These are phyloP conservation scores for Xestia xanthographa DNA, from an alignment of 2,888 invertebrate genomes.

Conservation along the genomic window DNA sequence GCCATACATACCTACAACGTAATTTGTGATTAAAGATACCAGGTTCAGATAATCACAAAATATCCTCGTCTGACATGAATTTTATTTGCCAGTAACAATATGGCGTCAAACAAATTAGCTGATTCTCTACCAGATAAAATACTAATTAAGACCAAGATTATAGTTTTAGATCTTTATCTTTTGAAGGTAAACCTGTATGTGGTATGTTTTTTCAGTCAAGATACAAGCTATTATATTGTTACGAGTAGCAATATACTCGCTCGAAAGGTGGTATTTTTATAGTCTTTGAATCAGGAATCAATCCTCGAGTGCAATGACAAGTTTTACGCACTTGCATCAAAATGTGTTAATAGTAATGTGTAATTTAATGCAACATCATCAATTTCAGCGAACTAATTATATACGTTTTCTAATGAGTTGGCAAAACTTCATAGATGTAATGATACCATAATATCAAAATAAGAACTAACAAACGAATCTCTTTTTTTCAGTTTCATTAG, in stretches of 20 bases:
- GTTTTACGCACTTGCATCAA: not conserved
- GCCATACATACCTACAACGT: conserved; percentile 5
- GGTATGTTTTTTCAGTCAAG: not conserved
- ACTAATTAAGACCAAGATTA: conserved; percentile 55
- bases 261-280: not conserved
- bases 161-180: conserved; percentile 49
- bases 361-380: not conserved
- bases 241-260: not conserved
- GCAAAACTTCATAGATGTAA: not conserved
- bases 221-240: not conserved
- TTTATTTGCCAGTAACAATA: conserved; percentile 18
- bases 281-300: not conserved
- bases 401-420: not conserved
- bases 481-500: not conserved
- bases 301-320: not conserved
- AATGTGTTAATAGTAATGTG: not conserved
- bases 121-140: conserved; percentile 55
- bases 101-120: conserved; percentile 49
- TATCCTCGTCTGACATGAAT: conserved; percentile 31
- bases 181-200: conserved; percentile 42
- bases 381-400: not conserved
- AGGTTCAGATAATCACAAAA: conserved; percentile 44
- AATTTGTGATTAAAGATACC: conserved; percentile 49
- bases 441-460: not conserved
- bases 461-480: not conserved